phyloP scores from a whole-genome alignment of 2,888 invertebrate species.

The Tolmerus cingulatus region DNA sequence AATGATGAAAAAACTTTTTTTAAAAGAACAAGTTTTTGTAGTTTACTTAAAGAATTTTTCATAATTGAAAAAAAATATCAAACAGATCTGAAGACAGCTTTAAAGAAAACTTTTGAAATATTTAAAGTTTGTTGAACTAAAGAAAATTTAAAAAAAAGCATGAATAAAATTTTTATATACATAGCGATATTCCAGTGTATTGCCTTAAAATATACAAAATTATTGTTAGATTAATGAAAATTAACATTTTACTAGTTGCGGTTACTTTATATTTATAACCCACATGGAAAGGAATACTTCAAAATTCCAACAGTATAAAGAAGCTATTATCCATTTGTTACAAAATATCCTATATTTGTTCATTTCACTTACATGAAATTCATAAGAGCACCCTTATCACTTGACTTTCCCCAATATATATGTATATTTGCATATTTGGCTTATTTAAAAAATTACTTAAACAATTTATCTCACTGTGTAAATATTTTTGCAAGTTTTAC shows the following conservation, averaged over 20 bases:
- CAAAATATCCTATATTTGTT: neutral
- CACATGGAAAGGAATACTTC: neutral
- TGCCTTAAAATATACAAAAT: constrained; percentile 51
- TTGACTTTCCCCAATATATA: no score
- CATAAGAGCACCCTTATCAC: neutral
- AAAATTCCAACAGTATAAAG: neutral
- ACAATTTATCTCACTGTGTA: no score
- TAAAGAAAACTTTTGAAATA: constrained; percentile 21
- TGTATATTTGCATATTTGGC: no score
- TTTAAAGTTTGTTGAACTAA: constrained; percentile 29
- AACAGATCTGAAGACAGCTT: constrained; percentile 25
- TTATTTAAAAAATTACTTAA: no score
- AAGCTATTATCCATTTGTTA: neutral
- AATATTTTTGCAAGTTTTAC: no score
- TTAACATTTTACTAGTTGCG: constrained; percentile 10
- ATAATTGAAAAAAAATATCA: neutral
- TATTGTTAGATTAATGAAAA: constrained; percentile 26
- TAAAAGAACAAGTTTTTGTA: constrained; percentile 3
- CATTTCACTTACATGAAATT: neutral
- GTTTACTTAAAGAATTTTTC: constrained; percentile 17
- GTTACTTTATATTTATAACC: constrained; percentile 9
- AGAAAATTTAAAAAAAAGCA: constrained; percentile 34
- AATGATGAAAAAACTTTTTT: neutral
- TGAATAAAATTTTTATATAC: constrained; percentile 45
- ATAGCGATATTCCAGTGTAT: constrained; percentile 52